Percentiles rank a stretch among this genome's conserved stretches.
phyloP scores from a whole-genome alignment of 2,888 invertebrate species.

The Thereva nobilitata region DNA sequence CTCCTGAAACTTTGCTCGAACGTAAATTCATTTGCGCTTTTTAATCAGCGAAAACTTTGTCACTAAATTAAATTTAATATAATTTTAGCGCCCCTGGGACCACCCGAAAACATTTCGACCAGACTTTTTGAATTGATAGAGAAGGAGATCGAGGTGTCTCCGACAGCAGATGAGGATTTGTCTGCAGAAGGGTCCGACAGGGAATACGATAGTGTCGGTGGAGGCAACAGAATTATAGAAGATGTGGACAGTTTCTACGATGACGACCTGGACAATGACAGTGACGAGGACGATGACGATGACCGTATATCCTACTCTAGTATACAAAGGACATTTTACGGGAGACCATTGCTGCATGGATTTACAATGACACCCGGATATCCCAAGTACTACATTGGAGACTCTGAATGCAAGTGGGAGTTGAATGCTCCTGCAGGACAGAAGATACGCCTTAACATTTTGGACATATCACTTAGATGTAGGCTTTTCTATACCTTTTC shows the following conservation, averaged over 20 bases:
- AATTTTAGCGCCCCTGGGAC: constrained; percentile 6
- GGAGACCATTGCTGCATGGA: constrained; percentile 58
- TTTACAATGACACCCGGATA: constrained; percentile 75
- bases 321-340: constrained; percentile 44
- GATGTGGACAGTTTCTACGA: constrained; percentile 8
- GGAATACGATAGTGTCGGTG: constrained; percentile 4
- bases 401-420: constrained; percentile 68
- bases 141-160: not conserved
- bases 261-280: constrained; percentile 16
- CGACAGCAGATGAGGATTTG: constrained; percentile 6
- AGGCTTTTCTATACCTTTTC: constrained; percentile 50
- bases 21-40: constrained; percentile 29
- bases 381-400: constrained; percentile 73
- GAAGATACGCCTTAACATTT: constrained; percentile 66
- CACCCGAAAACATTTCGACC: not conserved
- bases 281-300: constrained; percentile 30
- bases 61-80: constrained; percentile 5
- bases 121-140: not conserved
- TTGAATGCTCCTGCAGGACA: constrained; percentile 67
- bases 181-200: constrained; percentile 17
- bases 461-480: constrained; percentile 75
- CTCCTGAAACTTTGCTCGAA: constrained; percentile 29
- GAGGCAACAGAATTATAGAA: not conserved
- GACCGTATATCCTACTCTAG: constrained; percentile 40
- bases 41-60: not conserved